Conservation (phyloP, 2,797 vertebrate genomes). For the Lacerta agilis region DNA sequence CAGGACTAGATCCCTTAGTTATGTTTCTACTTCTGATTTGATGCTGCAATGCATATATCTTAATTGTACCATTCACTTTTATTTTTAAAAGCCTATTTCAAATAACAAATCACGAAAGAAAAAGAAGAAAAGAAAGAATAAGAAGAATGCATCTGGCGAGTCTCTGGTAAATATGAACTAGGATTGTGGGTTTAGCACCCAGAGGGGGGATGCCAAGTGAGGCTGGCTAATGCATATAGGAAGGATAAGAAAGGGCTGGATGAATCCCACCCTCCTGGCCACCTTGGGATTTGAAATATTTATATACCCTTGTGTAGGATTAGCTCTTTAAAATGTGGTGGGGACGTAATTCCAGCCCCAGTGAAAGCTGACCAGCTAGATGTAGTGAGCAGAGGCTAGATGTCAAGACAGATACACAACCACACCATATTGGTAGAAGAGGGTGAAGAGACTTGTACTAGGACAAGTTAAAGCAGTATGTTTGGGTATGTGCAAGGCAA, state of each 20-base stretch:
- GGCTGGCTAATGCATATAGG: too few relatives aligned
- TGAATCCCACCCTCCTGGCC: background rate
- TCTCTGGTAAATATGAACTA: conserved; percentile 74
- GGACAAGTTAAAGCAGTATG: background rate
- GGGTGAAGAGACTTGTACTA: background rate
- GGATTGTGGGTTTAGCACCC: background rate
- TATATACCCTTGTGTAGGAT: background rate
- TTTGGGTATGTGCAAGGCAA: background rate
- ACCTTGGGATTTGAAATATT: background rate
- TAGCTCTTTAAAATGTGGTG: background rate
- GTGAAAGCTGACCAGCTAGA: background rate
- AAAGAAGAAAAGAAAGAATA: conserved; percentile 93
- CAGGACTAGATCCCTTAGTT: rapidly evolving
- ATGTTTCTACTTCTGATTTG: background rate
- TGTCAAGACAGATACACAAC: too few relatives aligned
- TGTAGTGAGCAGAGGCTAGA: too few relatives aligned
- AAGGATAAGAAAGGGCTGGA: background rate
- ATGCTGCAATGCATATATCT: background rate
- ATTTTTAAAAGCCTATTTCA: conserved; percentile 71
- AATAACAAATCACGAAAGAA: conserved; percentile 87
- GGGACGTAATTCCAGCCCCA: background rate
- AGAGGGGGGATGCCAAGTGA: background rate
- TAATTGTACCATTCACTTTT: conserved; percentile 30
- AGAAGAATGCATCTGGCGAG: conserved; percentile 75
- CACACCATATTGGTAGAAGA: too few relatives aligned